These are phyloP conservation scores for Tipula unca DNA, from an alignment of 2,888 invertebrate genomes.

Conservation along the genomic window DNA sequence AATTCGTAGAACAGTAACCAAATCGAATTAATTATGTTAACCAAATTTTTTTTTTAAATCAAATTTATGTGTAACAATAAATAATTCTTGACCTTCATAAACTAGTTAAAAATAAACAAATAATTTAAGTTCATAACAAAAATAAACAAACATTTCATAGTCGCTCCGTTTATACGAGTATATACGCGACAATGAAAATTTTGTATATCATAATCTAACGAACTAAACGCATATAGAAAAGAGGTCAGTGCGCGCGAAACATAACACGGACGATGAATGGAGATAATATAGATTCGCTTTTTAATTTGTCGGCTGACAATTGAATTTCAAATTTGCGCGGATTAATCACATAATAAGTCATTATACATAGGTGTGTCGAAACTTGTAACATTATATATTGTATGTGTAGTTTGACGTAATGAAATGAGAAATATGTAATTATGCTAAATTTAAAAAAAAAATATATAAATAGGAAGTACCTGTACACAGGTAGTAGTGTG, in stretches of 20 bases:
- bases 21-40: background rate
- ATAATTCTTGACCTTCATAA: background rate
- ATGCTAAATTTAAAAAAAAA: background rate
- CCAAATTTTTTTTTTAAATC: too few species aligned
- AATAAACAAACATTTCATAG: background rate
- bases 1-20: background rate
- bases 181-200: background rate
- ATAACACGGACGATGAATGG: background rate
- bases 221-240: background rate
- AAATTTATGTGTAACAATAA: background rate
- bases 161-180: too few species aligned
- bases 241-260: background rate
- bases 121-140: background rate
- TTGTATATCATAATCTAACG: background rate
- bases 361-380: background rate
- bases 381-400: background rate
- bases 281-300: background rate
- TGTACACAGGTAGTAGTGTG: background rate
- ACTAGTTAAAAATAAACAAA: background rate
- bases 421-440: background rate
- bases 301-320: background rate
- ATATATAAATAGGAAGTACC: background rate
- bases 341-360: background rate
- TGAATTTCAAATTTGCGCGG: background rate
- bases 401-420: background rate